phyloP scores from a whole-genome alignment of 2,888 invertebrate species.

The Leptura quadrifasciata region DNA sequence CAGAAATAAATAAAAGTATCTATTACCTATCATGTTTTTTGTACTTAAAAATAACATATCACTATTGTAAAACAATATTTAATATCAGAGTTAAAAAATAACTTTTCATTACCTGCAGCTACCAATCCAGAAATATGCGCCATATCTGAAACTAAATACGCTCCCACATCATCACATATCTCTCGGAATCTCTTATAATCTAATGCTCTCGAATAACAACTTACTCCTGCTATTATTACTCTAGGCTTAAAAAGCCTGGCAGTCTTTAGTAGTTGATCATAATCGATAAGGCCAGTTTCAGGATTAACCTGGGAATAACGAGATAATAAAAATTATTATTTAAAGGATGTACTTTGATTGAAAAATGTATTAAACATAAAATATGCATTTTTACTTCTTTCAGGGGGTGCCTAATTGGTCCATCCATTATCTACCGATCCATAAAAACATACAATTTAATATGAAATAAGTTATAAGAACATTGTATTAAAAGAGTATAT shows the following conservation, averaged over 20 bases:
- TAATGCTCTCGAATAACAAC: slow-evolving; percentile 94
- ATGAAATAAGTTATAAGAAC: too few relatives aligned
- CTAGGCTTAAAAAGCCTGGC: slow-evolving; percentile 93
- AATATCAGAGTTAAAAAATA: neutral
- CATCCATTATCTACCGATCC: too few relatives aligned
- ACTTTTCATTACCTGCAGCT: slow-evolving; percentile 80
- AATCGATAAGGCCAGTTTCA: slow-evolving; percentile 92
- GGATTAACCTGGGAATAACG: slow-evolving; percentile 79
- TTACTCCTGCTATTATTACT: slow-evolving; percentile 94
- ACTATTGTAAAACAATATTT: neutral
- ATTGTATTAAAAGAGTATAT: too few relatives aligned
- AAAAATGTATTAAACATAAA: too few relatives aligned
- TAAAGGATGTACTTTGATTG: too few relatives aligned
- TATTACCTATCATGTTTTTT: too few relatives aligned
- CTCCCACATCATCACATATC: slow-evolving; percentile 88
- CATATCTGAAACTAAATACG: slow-evolving; percentile 96
- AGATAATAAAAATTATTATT: neutral
- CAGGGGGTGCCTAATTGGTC: too few relatives aligned
- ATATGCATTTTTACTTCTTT: too few relatives aligned
- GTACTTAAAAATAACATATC: too few relatives aligned
- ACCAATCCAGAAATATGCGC: slow-evolving; percentile 96
- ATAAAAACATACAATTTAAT: too few relatives aligned
- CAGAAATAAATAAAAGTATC: too few relatives aligned
- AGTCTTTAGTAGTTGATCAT: slow-evolving; percentile 88
- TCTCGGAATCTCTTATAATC: slow-evolving; percentile 93